A percentile compares a stretch with the other conserved stretches of the same genome.
These are phyloP conservation scores for Neolamprologus longior DNA, from an alignment of 2,113 vertebrate species.

Conservation along the genomic window DNA sequence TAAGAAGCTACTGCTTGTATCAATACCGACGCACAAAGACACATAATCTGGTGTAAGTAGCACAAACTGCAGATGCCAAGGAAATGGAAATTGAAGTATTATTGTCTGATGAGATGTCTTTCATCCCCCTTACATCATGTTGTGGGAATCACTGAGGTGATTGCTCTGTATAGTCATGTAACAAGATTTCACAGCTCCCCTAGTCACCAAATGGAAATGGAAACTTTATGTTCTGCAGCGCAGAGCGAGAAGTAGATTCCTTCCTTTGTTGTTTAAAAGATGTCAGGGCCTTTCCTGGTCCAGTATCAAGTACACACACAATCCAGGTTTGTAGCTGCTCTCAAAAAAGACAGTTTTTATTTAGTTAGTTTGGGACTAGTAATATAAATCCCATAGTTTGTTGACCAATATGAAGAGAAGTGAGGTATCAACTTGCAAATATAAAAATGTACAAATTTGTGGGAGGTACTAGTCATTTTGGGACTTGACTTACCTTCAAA, in stretches of 20 bases:
- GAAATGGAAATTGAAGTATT: conserved; percentile 43
- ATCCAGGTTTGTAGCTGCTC: neutral
- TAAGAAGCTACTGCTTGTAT: neutral
- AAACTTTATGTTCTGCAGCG: conserved; percentile 1
- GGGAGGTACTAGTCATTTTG: neutral
- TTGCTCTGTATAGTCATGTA: conserved; percentile 3
- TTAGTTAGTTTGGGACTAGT: neutral
- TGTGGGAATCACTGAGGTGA: conserved; percentile 5
- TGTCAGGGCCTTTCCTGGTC: neutral
- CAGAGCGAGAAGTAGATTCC: neutral
- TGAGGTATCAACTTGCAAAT: neutral
- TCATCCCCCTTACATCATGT: conserved; percentile 52
- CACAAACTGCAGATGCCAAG: conserved; percentile 10
- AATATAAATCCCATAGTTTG: neutral
- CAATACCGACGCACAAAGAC: conserved; percentile 10
- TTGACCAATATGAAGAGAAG: fast-evolving
- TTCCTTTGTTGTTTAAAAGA: neutral
- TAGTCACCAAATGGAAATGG: conserved; percentile 27
- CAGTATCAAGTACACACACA: neutral
- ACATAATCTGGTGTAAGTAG: conserved; percentile 26
- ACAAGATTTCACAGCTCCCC: conserved; percentile 12
- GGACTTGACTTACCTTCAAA: neutral
- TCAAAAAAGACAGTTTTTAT: neutral
- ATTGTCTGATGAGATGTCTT: conserved; percentile 42
- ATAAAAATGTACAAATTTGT: neutral